Conservation (phyloP, 53 echinoderm and acorn worm genomes). For the Echinometra lucunter region DNA sequence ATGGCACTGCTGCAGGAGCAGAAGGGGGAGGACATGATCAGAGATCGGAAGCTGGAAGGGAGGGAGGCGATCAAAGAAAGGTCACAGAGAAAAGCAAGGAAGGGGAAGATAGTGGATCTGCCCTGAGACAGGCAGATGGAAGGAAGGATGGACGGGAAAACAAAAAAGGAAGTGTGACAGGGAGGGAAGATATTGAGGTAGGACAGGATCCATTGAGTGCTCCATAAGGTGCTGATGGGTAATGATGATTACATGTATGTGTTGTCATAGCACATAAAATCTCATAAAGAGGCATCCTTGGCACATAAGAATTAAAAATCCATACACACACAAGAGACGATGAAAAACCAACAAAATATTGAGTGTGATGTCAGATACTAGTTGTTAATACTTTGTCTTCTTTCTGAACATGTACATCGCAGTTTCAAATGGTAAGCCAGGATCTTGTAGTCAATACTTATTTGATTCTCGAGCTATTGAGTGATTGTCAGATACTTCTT, state of each 20-base stretch:
- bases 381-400: no score
- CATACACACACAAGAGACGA: no score
- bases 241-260: background rate
- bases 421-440: no score
- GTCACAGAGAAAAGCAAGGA: background rate
- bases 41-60: background rate
- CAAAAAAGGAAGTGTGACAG: background rate
- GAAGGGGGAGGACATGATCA: background rate
- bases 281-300: no score
- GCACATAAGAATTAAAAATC: no score
- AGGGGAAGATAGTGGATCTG: background rate
- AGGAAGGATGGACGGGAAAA: background rate
- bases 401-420: no score
- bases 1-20: background rate
- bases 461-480: no score
- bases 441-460: no score
- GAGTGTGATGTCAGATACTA: no score
- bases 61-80: background rate
- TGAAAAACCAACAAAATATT: no score
- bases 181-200: background rate
- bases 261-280: no score
- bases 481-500: no score
- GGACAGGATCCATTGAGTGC: conserved; percentile 9
- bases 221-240: background rate
- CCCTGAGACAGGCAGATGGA: background rate